These are phyloP conservation scores for Mallotus villosus DNA, from an alignment of 2,797 vertebrate genomes.

Conservation along the genomic window DNA sequence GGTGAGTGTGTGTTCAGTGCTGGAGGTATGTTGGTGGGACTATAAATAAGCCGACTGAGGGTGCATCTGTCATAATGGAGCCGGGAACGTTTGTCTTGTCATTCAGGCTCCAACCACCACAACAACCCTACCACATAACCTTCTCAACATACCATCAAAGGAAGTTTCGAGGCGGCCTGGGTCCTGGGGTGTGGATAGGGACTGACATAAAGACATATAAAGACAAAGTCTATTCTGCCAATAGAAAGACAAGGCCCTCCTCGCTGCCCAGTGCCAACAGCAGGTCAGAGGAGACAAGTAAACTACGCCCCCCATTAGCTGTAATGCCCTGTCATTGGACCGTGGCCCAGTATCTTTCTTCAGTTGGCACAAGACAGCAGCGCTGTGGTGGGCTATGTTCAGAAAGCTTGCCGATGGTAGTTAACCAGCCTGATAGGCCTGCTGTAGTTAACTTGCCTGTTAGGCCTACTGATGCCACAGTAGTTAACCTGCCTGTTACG, in stretches of 20 bases:
- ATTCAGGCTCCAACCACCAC: conserved; percentile 30
- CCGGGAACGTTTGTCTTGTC: conserved; percentile 32
- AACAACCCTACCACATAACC: neutral
- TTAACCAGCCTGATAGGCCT: neutral
- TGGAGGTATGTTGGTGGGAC: conserved; percentile 47
- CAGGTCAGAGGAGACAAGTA: neutral
- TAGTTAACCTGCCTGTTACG: too few species aligned
- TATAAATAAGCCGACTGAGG: conserved; percentile 52
- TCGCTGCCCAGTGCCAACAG: neutral
- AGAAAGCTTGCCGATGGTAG: neutral
- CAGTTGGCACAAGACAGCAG: neutral
- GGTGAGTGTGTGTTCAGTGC: conserved; percentile 25
- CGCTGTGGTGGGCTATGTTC: neutral
- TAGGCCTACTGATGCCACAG: too few species aligned
- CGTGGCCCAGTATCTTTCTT: neutral
- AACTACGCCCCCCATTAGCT: neutral
- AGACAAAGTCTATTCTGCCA: conserved; percentile 1
- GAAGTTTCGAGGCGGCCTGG: conserved; percentile 34
- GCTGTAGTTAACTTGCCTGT: too few species aligned
- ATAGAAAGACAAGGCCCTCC: neutral
- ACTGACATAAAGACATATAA: neutral
- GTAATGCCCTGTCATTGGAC: neutral
- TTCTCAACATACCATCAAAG: conserved; percentile 53
- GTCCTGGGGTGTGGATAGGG: conserved; percentile 32
- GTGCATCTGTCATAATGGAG: conserved; percentile 54